Evolutionary conservation across 2,888 invertebrate genomes (phyloP).

Genomic region (Lasioglossum oenotherae): DNA sequence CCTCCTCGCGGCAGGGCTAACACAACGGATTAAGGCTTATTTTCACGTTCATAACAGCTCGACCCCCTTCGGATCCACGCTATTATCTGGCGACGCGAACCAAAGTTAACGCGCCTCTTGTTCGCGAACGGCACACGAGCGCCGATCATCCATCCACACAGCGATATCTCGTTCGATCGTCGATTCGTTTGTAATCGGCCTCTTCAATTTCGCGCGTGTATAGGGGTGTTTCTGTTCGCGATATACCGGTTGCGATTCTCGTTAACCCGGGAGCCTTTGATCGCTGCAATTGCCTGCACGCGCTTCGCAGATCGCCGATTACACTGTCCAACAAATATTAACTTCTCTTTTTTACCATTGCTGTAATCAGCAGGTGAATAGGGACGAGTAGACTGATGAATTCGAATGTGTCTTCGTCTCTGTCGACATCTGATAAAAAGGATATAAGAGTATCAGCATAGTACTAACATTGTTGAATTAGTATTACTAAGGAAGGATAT

Average conservation of each 20-base stretch:
- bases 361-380: neutral
- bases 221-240: neutral
- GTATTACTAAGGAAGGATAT: too few species aligned
- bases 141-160: neutral
- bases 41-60: conserved; percentile 41
- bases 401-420: neutral
- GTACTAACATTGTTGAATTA: too few species aligned
- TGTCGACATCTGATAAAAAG: too few species aligned
- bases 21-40: conserved; percentile 63
- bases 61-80: conserved; percentile 40
- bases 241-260: neutral
- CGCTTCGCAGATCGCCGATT: neutral
- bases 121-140: neutral
- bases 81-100: conserved; percentile 41
- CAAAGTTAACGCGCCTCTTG: conserved; percentile 26
- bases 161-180: neutral
- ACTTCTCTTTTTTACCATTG: neutral
- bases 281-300: conserved; percentile 2
- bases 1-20: conserved; percentile 57
- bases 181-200: neutral
- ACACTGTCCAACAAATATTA: neutral
- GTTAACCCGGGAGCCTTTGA: neutral
- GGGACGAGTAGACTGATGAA: neutral
- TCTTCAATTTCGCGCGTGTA: neutral
- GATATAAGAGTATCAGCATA: too few species aligned